Evolutionary conservation across 2,113 vertebrate species (phyloP), one percentile per base, ranked within the genome.

Genomic region (Patagioenas fasciata): DNA sequence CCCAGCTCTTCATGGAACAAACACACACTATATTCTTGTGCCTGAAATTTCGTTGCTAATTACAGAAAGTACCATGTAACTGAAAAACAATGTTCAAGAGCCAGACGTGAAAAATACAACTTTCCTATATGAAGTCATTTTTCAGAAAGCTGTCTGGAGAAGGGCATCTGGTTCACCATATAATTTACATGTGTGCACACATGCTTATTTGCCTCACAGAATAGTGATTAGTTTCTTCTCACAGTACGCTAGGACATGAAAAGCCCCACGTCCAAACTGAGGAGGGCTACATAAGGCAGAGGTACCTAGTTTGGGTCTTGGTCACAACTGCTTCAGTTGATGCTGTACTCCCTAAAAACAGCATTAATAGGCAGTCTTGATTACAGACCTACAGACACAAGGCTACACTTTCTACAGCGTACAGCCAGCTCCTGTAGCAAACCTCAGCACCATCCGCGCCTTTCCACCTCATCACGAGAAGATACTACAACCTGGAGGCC

Each of bases 51-150:
- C 29, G 3, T 78, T 88, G 79, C 92, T 94, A 79, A 78, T 95
- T 96, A 67, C 88, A 92, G 84, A 85, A 84, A 89, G 51, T n/a
- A 67, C 58, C 84, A 42, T 61, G 50, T 60, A 88, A 88, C 83
- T 6, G 9, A 93, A 93, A 93, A 95, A 95, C 85, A 85, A 83
- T 92, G 85, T 91, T 93, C 51, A 74, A 87, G 82, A 88, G 85
- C 60, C 96, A 96, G 93, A 95, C 36, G 0, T 75, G 80, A 94
- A 92, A 96, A 96, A 93, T 61, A 92, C 83, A 66, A 54, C 92
- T 96, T 96, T 96, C 95, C 86, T 94, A 86, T 82, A 82, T 89
- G 83, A 96, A 96, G 80, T 95, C 5, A 81, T 66, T 81, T 92
- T 94, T 95, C 70, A 94, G 83, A 92, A 40, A 50, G 62, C 80